Conservation (phyloP, 2,113 vertebrate species). For the Cacatua alba region DNA sequence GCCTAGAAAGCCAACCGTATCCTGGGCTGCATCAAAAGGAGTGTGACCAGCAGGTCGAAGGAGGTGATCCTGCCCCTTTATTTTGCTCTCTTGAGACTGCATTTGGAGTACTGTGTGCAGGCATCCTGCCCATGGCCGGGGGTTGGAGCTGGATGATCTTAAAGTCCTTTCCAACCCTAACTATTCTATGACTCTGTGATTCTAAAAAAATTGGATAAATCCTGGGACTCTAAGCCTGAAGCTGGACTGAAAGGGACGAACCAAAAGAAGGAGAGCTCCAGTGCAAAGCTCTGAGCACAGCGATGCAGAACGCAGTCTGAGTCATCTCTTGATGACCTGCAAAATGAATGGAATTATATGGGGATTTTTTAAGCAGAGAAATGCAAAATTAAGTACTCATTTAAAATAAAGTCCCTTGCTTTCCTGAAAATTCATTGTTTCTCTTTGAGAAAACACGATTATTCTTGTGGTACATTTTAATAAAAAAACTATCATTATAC, state of each 20-base stretch:
- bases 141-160: not conserved
- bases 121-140: not conserved
- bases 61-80: not conserved
- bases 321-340: not conserved
- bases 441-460: not conserved
- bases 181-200: not conserved
- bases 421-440: not conserved
- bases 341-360: not conserved
- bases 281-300: not conserved
- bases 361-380: not conserved
- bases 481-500: not conserved
- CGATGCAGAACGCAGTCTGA: not conserved
- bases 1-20: not conserved
- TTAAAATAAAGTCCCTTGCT: accelerated
- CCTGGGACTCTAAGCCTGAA: not conserved
- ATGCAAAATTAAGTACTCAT: not conserved
- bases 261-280: not conserved
- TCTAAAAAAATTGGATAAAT: not conserved
- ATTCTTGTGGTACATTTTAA: not conserved
- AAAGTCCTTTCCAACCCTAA: not conserved
- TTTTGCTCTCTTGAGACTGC: too few relatives aligned
- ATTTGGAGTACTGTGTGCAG: too few relatives aligned
- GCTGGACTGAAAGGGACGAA: not conserved
- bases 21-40: not conserved
- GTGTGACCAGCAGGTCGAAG: not conserved